phyloP scores from a whole-genome alignment of 2,113 vertebrate genomes.

The Corydoras maculifer region DNA sequence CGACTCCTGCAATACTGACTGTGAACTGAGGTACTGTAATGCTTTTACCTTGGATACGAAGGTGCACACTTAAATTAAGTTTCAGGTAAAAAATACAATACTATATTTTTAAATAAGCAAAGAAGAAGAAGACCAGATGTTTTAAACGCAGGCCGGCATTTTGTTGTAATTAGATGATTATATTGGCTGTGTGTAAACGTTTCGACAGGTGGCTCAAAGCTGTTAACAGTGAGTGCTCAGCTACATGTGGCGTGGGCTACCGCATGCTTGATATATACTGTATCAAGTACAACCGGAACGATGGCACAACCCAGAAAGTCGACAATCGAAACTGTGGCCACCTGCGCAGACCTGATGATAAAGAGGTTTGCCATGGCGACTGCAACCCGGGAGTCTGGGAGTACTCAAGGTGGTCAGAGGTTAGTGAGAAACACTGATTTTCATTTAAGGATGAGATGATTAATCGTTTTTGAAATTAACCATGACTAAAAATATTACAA shows the following conservation, averaged over 20 bases:
- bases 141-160: too few species aligned
- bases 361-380: slow-evolving; percentile 85
- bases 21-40: slow-evolving; percentile 82
- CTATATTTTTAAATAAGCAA: too few species aligned
- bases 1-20: slow-evolving; percentile 84
- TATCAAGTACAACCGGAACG: slow-evolving; percentile 73
- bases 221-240: slow-evolving; percentile 84
- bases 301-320: slow-evolving; percentile 82
- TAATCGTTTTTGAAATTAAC: too few species aligned
- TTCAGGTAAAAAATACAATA: too few species aligned
- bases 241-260: slow-evolving; percentile 84
- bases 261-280: slow-evolving; percentile 86
- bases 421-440: slow-evolving; percentile 48
- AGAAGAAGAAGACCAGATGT: too few species aligned
- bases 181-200: too few species aligned
- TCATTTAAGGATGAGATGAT: too few species aligned
- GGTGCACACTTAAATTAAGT: too few species aligned
- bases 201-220: slow-evolving; percentile 80
- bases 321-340: slow-evolving; percentile 80
- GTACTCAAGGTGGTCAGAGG: slow-evolving; percentile 91
- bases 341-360: slow-evolving; percentile 77
- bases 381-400: slow-evolving; percentile 89
- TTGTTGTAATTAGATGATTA: too few species aligned
- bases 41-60: not conserved
- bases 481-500: too few species aligned